A percentile compares a stretch with the other conserved stretches of the same genome.
These are phyloP conservation scores for Poeciliopsis presidionis DNA, from an alignment of 2,797 vertebrate species.

Conservation along the genomic window DNA sequence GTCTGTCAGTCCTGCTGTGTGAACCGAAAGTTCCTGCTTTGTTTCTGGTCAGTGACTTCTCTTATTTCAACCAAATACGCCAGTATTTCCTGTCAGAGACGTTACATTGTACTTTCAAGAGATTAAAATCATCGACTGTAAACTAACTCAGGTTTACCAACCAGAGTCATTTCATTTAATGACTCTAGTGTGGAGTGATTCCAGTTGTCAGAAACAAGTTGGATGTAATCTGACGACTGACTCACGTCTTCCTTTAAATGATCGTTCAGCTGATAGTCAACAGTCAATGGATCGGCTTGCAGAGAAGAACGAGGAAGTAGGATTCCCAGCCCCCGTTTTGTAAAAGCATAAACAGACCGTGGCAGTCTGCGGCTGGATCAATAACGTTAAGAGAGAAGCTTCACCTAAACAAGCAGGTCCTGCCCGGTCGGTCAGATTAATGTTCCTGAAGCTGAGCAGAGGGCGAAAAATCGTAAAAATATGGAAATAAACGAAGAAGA, in stretches of 20 bases:
- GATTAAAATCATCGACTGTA: background rate
- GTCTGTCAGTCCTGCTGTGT: conserved; percentile 27
- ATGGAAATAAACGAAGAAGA: background rate
- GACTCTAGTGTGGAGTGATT: background rate
- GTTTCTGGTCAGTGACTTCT: background rate
- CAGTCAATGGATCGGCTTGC: background rate
- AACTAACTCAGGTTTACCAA: background rate
- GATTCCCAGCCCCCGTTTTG: background rate
- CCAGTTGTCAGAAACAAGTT: background rate
- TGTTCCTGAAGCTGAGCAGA: background rate
- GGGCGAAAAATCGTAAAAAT: background rate
- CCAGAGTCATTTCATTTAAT: background rate
- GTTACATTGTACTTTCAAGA: background rate
- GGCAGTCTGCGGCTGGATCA: background rate
- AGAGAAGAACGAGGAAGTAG: background rate
- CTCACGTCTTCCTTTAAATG: background rate
- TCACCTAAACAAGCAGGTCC: background rate
- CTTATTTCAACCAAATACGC: background rate
- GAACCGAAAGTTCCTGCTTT: conserved; percentile 6
- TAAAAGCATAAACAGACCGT: background rate
- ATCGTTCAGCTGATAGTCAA: background rate
- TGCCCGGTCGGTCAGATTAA: background rate
- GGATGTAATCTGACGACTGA: too few species aligned
- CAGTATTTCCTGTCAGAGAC: background rate
- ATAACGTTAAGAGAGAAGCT: background rate